Evolutionary conservation across 2,113 vertebrate genomes (phyloP), one percentile per base, ranked within the genome.

Genomic region (Coturnix japonica): DNA sequence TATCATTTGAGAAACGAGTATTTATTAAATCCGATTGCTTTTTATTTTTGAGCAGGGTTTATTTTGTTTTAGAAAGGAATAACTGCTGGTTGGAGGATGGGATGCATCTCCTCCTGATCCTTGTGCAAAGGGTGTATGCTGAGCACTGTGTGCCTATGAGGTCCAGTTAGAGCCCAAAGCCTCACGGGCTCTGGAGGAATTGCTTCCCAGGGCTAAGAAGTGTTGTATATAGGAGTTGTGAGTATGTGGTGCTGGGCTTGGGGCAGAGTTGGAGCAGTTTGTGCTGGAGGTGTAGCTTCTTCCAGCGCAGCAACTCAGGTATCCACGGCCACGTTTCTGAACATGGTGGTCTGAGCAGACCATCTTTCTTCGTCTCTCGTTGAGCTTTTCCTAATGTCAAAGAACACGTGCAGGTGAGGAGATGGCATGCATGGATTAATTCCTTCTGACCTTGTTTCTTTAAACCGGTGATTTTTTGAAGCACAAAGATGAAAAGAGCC

Each of bases 21-120:
- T 96, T 96, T 96, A 92, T 92, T 93, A 90, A 87, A 85, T 21
- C 59, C 22, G 61, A 41, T 44, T 53, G 30, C 39, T 84, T 53
- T 51, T 25, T 51, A 22, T 51, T 94, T 41, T 96, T 93, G 81
- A 89, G 79, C 35, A 69, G 61, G 49, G 65, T 3, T 1, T 75
- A 47, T 53, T 89, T 61, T 49, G 71, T 26, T 85, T 77, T 49
- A 65, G 91, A 77, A 72, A 67, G 72, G 74, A 73, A 10, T 61
- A 49, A 59, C 28, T 69, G 71, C 44, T 84, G 80, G 49, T 67
- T 70, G 82, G 61, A 51, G 33, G 30, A 69, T 73, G 26, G 28
- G 37, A 1, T 47, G 25, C 76, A 84, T 84, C 31, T 86, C 10
- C 49, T 72, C 37, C 73, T n/a, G 35, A 31, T 56, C 57, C 35